Base-by-base conservation (phyloP, 2,888 invertebrate species). In the Ligdia adustata region DNA sequence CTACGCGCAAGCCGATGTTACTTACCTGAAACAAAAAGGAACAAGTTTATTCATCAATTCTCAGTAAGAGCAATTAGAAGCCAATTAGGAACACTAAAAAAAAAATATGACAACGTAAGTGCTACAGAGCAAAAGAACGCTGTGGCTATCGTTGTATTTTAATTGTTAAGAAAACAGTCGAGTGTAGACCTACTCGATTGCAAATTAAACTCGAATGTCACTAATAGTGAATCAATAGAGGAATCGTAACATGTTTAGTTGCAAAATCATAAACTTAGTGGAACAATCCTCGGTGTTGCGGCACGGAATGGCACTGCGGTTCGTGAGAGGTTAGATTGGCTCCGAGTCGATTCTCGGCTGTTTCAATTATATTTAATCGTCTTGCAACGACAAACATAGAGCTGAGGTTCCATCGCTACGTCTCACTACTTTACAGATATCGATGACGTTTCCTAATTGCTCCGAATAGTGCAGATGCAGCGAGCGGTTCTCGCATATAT, bases 361-460 rank as follows among this genome's bases (percentile, higher is more conserved):
- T 78, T 81, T 82, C 81, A 79, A 81, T 83, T 82, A 81, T 66
- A 69, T 77, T 75, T 75, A 75, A 79, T 76, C 69, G 74, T 64
- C 63, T 60, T 62, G 62, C 66, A 72, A 81, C 78, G 77, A 81
- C 79, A 82, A 81, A 78, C 78, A 72, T 65, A 57, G 57, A 73
- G 22, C 24, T 72, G 66, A 64, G n/a, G n/a, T n/a, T n/a, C n/a
- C n/a, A n/a, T 60, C 63, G 48, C 55, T 52, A 55, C 55, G 59
- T 34, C 53, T 54, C 39, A 49, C 58, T 62, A 60, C 62, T 64
- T 66, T 60, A 70, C 66, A 62, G 60, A 64, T 59, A 62, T 66
- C 64, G 62, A 62, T 60, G 63, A 63, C 63, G 49, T 62, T 70
- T 66, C 54, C 62, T 57, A 41, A 65, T 62, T 69, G 45, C 40